Base-by-base conservation (phyloP, 2,888 invertebrate species). In the Mantis religiosa region DNA sequence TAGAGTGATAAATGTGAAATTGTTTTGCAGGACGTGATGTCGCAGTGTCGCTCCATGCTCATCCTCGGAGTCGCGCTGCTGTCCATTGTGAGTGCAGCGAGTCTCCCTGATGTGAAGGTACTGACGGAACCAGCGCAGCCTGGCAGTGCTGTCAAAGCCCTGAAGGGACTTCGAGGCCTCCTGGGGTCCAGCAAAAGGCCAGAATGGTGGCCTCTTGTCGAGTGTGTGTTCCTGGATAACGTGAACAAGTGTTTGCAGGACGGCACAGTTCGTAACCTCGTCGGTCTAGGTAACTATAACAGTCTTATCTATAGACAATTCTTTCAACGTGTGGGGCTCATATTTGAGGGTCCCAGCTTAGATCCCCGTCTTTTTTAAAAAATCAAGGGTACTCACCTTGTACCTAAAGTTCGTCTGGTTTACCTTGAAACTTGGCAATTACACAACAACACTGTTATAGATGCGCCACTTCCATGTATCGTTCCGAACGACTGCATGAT, bases 211-310 rank as follows among this genome's bases (percentile, higher is more conserved):
- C 87, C 87, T 1, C 14, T 87, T 7, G 30, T 87, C 15, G 30
- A 82, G 25, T 87, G 87, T 20, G n/a, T 87, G 12, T 87, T 87
- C 34, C n/a, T 82, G 9, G 87, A 9, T 7, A 82, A 87, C 82
- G 30, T 87, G 2, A 87, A 82, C 41, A 87, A 82, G n/a, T 87
- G 87, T 34, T 82, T 87, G 87, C 87, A 87, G 87, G 87, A 87
- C 87, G 20, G n/a, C n/a, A 87, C 87, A 6, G 82, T 87, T 28
- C 47, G 87, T 25, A n/a, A 82, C 8, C 28, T 87, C 82, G 87
- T 87, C 34, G 87, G 87, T 12, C 54, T 87, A 87, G 87, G 87
- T 87, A 87, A 71, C 4, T 71, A 7, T 34, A 30, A 34, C 34
- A 34, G 7, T 0, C 7, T 3, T 0, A 30, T 4, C 30, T 3